Base-by-base conservation (phyloP, 1,140 invertebrate species). In the Meloidogyne chitwoodi region DNA sequence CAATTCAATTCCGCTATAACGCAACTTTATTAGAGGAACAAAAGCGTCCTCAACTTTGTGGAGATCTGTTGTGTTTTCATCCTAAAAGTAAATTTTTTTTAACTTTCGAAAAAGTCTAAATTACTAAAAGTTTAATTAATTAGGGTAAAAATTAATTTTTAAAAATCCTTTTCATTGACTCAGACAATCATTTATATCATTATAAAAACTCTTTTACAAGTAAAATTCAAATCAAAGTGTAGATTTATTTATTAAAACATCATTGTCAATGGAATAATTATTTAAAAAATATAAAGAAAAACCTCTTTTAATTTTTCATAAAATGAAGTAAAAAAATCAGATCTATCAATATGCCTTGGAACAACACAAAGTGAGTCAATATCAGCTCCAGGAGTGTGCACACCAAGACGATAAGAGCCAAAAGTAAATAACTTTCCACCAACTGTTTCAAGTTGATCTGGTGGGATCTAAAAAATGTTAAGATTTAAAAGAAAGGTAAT, bases 361-460 rank as follows among this genome's bases (percentile, higher is more conserved):
- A 93, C 95, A 44, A 99, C 95, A 89, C 95, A 98, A 0, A 99
- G 88, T 0, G 96, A 96, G 90, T 99, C 97, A 86, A 99, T 99
- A 92, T 99, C 97, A 83, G 96, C 96, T 63, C 96, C 90, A 88
- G 89, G 89, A 5, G 89, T 95, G 88, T 99, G 95, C n/a, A 99
- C 93, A 87, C 93, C 91, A n/a, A 93, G 87, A 72, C 92, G 87
- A 83, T 92, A 99, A 68, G 96, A 99, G 66, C 97, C 97, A 90
- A 99, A 99, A 31, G 97, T 99, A 85, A 95, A 98, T 76, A 99
- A 95, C 89, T 98, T 98, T 5, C 97, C 97, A 66, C 96, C 95
- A 79, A 96, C 90, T 77, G 85, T 87, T 64, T 90, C 89, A 10
- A 93, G 93, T 0, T 93, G 91, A 84, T 91, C 92, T 79, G 91